These are phyloP conservation scores for Platichthys stellatus DNA, from an alignment of 2,113 vertebrate genomes.

Conservation along the genomic window DNA sequence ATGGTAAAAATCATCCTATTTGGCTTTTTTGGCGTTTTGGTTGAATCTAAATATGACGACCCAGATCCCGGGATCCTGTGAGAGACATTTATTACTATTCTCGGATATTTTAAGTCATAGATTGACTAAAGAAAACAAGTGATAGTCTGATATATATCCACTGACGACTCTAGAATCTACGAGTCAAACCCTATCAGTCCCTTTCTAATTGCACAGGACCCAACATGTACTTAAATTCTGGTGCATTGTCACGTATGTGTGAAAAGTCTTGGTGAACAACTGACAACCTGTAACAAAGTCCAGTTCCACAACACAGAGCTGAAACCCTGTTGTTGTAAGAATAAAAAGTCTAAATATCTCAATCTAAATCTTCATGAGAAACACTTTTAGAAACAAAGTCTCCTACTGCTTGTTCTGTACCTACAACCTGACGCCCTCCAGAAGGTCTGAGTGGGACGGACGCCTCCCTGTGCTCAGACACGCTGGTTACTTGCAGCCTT, in stretches of 20 bases:
- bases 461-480: too few species aligned
- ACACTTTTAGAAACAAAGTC: too few species aligned
- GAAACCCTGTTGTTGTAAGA: constrained; percentile 7
- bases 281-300: background rate
- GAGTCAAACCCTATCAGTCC: background rate
- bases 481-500: constrained; percentile 29
- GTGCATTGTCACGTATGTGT: constrained; percentile 7
- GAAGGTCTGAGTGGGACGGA: too few species aligned
- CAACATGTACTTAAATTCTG: background rate
- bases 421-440: too few species aligned
- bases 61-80: background rate
- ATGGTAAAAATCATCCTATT: too few species aligned
- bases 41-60: background rate
- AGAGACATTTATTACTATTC: background rate
- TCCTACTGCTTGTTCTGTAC: too few species aligned
- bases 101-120: background rate
- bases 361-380: constrained; percentile 42
- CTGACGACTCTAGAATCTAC: constrained; percentile 24
- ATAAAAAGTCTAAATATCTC: constrained; percentile 47
- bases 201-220: constrained; percentile 41
- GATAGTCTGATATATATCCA: background rate
- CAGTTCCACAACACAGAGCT: background rate
- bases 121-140: background rate
- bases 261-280: background rate
- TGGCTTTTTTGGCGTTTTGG: background rate